Conservation (phyloP, 2,888 invertebrate genomes). For the Baccha elongata region DNA sequence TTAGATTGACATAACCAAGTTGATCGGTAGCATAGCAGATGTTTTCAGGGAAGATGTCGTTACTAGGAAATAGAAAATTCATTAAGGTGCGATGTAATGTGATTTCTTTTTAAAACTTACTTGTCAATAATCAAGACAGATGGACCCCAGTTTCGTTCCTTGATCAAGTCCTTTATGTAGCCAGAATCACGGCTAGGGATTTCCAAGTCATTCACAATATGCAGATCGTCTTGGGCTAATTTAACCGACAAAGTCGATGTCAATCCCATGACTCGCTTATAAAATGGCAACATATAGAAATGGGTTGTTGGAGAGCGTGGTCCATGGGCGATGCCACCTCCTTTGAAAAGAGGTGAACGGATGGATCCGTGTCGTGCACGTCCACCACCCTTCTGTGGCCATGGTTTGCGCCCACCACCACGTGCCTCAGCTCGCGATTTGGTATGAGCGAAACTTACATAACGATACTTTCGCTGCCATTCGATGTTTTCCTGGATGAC, state of each 20-base stretch:
- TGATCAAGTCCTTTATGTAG: constrained; percentile 91
- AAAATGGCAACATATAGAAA: constrained; percentile 96
- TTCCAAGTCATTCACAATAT: constrained; percentile 93
- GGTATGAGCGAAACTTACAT: constrained; percentile 90
- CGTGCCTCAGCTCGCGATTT: constrained; percentile 92
- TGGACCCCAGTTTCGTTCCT: constrained; percentile 96
- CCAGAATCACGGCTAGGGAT: constrained; percentile 91
- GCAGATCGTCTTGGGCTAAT: constrained; percentile 97
- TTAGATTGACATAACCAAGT: constrained; percentile 93
- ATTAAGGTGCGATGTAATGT: background rate
- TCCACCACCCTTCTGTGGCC: constrained; percentile 98
- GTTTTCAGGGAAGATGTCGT: constrained; percentile 93
- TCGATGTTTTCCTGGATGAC: constrained; percentile 91
- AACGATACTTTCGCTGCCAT: constrained; percentile 93
- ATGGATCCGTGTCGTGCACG: constrained; percentile 96
- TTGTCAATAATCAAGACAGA: constrained; percentile 96
- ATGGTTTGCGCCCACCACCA: constrained; percentile 96
- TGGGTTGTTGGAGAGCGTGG: constrained; percentile 95
- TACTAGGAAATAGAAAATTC: constrained; percentile 82
- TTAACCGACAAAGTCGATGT: constrained; percentile 93
- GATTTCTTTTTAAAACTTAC: constrained; percentile 84
- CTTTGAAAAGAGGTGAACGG: constrained; percentile 92
- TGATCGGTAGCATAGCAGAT: constrained; percentile 91
- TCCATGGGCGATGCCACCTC: constrained; percentile 94
- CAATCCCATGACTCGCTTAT: constrained; percentile 90